These are phyloP conservation scores for Diprion similis DNA, from an alignment of 1,140 invertebrate genomes.

Conservation along the genomic window DNA sequence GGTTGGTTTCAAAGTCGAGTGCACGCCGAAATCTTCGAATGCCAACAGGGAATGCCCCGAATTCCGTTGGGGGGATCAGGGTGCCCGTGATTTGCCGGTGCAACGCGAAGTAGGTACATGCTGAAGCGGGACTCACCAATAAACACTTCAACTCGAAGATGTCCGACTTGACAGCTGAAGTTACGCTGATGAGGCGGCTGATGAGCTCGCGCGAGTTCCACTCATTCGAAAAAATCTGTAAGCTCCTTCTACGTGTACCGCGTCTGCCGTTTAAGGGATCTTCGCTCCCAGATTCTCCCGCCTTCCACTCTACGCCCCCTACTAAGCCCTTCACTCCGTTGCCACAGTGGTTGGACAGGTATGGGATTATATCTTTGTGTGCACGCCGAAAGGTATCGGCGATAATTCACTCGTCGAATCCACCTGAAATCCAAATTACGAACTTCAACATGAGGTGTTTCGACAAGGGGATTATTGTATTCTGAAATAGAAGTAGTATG, in stretches of 20 bases:
- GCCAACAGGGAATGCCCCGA: constrained; percentile 39
- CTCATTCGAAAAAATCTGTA: constrained; percentile 3
- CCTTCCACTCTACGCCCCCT: background rate
- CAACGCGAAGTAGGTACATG: constrained; percentile 14
- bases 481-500: too few species aligned
- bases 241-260: background rate
- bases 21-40: constrained; percentile 25
- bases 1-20: background rate
- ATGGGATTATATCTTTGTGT: too few species aligned
- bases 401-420: too few species aligned
- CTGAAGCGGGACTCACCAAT: constrained; percentile 20
- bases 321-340: too few species aligned
- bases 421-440: too few species aligned
- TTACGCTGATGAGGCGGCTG: constrained; percentile 28
- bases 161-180: constrained; percentile 24
- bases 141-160: constrained; percentile 25
- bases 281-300: background rate
- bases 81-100: constrained; percentile 21
- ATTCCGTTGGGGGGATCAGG: constrained; percentile 30
- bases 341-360: too few species aligned
- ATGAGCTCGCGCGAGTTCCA: constrained; percentile 14
- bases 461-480: too few species aligned
- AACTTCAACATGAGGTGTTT: too few species aligned
- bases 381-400: too few species aligned
- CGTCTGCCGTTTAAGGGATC: constrained; percentile 2